Percentiles rank a stretch among this genome's conserved stretches.
Conservation (phyloP, 2,797 vertebrate genomes). For the Sebastes ruberrimus region DNA sequence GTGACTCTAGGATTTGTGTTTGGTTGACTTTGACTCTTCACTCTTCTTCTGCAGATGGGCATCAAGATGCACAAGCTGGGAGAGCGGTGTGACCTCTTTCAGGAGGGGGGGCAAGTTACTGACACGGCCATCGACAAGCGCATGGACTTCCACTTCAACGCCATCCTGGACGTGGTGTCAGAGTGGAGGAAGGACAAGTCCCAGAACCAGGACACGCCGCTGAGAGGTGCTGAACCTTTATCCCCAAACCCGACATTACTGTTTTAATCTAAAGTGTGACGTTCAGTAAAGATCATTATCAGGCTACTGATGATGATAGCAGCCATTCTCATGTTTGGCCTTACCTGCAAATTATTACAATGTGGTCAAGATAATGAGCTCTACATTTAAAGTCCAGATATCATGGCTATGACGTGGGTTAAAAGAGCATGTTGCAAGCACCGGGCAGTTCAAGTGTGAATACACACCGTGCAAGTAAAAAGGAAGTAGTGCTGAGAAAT, state of each 20-base stretch:
- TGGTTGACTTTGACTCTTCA: background rate
- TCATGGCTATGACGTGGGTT: background rate
- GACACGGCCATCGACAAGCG: constrained; percentile 97
- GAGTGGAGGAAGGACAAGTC: constrained; percentile 99
- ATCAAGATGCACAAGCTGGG: constrained; percentile 95
- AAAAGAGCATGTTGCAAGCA: background rate
- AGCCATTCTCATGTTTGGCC: background rate
- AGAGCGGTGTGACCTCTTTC: constrained; percentile 95
- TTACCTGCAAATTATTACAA: background rate
- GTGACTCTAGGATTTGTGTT: background rate
- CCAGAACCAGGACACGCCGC: constrained; percentile 91
- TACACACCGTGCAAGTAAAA: background rate
- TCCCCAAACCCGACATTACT: background rate
- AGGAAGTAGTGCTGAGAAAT: background rate
- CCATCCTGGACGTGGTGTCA: constrained; percentile 96
- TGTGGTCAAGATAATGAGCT: background rate
- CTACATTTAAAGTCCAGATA: background rate
- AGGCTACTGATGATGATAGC: too few species aligned
- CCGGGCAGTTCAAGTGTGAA: background rate
- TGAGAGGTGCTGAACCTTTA: constrained; percentile 85
- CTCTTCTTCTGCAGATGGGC: constrained; percentile 84
- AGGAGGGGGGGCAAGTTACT: constrained; percentile 92
- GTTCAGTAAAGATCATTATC: background rate
- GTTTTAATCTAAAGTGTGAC: background rate
- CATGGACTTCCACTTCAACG: constrained; percentile 99